Evolutionary conservation across 2,113 vertebrate species (phyloP).

Genomic region (Gasterosteus aculeatus): DNA sequence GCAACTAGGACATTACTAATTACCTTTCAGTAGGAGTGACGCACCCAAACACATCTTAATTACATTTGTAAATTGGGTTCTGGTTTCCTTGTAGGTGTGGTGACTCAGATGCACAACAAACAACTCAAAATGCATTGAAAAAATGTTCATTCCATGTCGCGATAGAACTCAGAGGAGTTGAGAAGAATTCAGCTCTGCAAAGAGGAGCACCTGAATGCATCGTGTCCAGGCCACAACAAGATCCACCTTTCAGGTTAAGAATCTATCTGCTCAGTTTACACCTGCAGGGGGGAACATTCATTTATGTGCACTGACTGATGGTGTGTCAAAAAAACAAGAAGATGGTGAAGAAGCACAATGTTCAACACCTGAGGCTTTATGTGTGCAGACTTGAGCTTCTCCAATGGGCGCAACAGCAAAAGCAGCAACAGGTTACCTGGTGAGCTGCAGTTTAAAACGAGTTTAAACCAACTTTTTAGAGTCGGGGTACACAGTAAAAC

Average conservation of each 20-base stretch:
- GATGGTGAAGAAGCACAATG: background rate
- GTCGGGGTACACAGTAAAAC: background rate
- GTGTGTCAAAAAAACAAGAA: conserved; percentile 27
- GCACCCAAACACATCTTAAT: conserved; percentile 18
- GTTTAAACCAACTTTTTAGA: background rate
- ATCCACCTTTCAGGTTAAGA: conserved; percentile 3
- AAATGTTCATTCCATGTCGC: background rate
- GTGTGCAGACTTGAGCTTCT: conserved; percentile 22
- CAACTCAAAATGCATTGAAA: conserved; percentile 1
- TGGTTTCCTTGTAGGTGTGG: conserved; percentile 4
- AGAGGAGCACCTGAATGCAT: conserved; percentile 11
- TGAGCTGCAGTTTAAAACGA: background rate
- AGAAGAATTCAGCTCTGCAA: conserved; percentile 1
- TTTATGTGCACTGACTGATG: conserved; percentile 14
- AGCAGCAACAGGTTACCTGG: conserved; percentile 7
- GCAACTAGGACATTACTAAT: background rate
- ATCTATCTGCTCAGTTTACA: conserved; percentile 27
- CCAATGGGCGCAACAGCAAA: conserved; percentile 2
- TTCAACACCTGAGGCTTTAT: conserved; percentile 23
- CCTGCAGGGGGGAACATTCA: conserved; percentile 41
- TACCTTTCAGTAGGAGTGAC: background rate
- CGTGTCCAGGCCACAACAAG: conserved; percentile 1
- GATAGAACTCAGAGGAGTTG: conserved; percentile 3
- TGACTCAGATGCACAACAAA: background rate
- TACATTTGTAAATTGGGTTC: conserved; percentile 23